Evolutionary conservation across 1,140 invertebrate species (phyloP).

Genomic region (Lysiphlebus fabarum): DNA sequence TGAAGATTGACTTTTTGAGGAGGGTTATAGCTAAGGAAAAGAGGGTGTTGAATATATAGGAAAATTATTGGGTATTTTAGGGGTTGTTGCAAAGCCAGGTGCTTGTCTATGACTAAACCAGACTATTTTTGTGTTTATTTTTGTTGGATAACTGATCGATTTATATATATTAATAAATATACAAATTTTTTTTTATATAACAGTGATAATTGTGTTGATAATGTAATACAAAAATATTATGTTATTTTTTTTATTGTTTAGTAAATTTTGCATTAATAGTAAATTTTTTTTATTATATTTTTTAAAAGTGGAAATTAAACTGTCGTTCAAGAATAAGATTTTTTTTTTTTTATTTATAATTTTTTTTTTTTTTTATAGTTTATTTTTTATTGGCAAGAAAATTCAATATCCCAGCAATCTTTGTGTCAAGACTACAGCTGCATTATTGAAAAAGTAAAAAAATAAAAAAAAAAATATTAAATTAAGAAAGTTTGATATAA

Average conservation of each 20-base stretch:
- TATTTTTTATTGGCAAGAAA: neutral
- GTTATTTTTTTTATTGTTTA: too few relatives aligned
- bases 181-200: neutral
- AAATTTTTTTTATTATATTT: conserved; percentile 13
- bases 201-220: too few relatives aligned
- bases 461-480: too few relatives aligned
- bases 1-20: conserved; percentile 43
- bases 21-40: neutral
- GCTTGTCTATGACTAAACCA: too few relatives aligned
- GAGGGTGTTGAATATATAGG: too few relatives aligned
- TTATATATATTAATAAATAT: conserved; percentile 3
- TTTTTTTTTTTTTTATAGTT: neutral
- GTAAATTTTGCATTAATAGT: too few relatives aligned
- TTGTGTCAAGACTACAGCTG: too few relatives aligned
- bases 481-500: too few relatives aligned
- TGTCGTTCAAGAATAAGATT: conserved; percentile 1
- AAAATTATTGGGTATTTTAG: conserved; percentile 11
- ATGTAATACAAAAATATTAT: too few relatives aligned
- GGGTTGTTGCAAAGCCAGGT: neutral
- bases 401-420: too few relatives aligned
- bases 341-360: conserved; percentile 1
- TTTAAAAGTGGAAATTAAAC: conserved; percentile 4
- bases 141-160: conserved; percentile 7
- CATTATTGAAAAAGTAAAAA: too few relatives aligned
- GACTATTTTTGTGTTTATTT: too few relatives aligned